These are phyloP conservation scores for Anagrus nilaparvatae DNA, from an alignment of 1,140 invertebrate species.

Conservation along the genomic window DNA sequence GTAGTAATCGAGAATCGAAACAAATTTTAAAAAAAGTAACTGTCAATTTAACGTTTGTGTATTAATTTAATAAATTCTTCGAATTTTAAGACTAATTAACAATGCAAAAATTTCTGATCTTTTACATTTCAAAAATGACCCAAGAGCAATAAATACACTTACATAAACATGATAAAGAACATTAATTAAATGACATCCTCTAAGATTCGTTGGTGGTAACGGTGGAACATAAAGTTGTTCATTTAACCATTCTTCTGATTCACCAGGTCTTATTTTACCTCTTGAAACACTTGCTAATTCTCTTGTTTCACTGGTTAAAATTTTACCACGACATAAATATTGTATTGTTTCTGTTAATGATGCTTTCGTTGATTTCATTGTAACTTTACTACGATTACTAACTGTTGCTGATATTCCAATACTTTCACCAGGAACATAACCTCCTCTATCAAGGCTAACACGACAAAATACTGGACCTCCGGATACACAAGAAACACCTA, in stretches of 20 bases:
- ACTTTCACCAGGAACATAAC: conserved; percentile 87
- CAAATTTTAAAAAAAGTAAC: no score
- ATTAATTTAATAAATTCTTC: no score
- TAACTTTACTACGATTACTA: conserved; percentile 70
- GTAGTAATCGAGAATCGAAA: no score
- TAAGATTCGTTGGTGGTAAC: conserved; percentile 87
- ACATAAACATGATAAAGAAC: conserved; percentile 93
- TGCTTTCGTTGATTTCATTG: conserved; percentile 43
- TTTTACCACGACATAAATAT: conserved; percentile 77
- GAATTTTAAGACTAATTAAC: no score
- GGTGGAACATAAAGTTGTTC: conserved; percentile 90
- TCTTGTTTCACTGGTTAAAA: conserved; percentile 76
- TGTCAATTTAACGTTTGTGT: no score
- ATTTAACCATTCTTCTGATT: conserved; percentile 77
- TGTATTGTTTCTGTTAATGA: conserved; percentile 67
- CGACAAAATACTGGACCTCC: conserved; percentile 72
- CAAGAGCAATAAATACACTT: conserved; percentile 41
- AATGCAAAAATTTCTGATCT: not conserved
- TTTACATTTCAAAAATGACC: not conserved
- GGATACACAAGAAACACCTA: conserved; percentile 77
- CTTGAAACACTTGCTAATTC: conserved; percentile 71
- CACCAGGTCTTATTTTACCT: conserved; percentile 74
- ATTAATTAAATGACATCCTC: conserved; percentile 88
- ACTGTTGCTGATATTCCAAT: conserved; percentile 77
- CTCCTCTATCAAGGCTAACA: conserved; percentile 79